Base-by-base conservation (phyloP, 2,113 vertebrate species). In the Gymnorhina tibicen region DNA sequence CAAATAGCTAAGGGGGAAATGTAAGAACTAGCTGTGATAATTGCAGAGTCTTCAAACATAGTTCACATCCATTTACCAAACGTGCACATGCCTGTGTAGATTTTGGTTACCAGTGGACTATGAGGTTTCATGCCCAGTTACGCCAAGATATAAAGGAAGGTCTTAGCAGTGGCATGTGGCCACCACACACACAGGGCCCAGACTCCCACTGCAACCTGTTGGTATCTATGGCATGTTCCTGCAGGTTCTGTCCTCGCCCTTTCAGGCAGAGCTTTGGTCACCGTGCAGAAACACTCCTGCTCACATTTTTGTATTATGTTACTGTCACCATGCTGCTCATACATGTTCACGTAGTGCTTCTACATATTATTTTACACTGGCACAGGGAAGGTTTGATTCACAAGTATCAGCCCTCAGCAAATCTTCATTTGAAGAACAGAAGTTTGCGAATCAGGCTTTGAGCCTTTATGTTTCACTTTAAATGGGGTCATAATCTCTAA, bases 321-420 rank as follows among this genome's bases (percentile, higher is more conserved):
- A 11, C 13, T 59, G 41, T 78, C 52, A 32, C 13, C 5, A 3
- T 49, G 28, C 20, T 64, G 19, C n/a, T 91, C 69, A 22, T 41
- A 46, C 3, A 3, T 14, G n/a, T 27, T 75, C 26, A 21, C 2
- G 0, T 7, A 8, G 39, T 64, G 42, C 24, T 73, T 74, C 62
- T 21, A 37, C 16, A 32, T 1, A 4, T 18, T 35, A 55, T 39
- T 70, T 88, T 73, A 67, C 32, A 39, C 18, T 1, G 2, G 17
- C 1, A 2, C 7, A 37, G 37, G 15, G 7, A 79, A 53, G 21
- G 23, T 27, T 62, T 63, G 58, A 78, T 24, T 26, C 10, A 53
- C 11, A 32, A 39, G 18, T n/a, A 30, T 32, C 69, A 81, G 16
- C n/a, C 22, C 28, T 41, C 27, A 60, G 41, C 27, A 90, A 60